Percentiles rank a stretch among this genome's conserved stretches.
phyloP scores from a whole-genome alignment of 2,113 vertebrate species.

The Callaeas wilsoni region DNA sequence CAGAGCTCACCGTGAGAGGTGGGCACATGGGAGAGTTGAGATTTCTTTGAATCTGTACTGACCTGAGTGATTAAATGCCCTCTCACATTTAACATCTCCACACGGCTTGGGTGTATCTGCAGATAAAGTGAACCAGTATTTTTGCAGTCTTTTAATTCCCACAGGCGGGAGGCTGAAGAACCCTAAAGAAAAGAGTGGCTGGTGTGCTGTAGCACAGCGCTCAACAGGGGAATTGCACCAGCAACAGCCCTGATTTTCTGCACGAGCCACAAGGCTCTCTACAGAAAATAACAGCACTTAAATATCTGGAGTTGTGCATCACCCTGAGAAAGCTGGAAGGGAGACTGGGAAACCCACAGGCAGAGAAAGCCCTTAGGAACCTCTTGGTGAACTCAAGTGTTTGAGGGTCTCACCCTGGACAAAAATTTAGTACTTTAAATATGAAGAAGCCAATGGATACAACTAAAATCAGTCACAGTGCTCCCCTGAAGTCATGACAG shows the following conservation, averaged over 20 bases:
- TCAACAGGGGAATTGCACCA: background rate
- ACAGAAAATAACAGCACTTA: background rate
- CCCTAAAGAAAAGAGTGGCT: background rate
- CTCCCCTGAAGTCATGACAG: background rate
- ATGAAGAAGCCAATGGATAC: background rate
- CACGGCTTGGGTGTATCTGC: accelerated
- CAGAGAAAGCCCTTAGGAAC: background rate
- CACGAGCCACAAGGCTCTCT: background rate
- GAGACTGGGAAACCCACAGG: background rate
- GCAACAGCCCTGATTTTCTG: background rate
- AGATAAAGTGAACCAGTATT: background rate
- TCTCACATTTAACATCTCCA: background rate
- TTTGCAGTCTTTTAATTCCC: background rate
- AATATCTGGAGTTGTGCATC: background rate
- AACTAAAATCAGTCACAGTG: background rate
- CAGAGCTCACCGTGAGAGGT: background rate
- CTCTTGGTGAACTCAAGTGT: background rate
- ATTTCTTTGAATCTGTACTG: background rate
- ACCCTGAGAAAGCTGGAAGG: background rate
- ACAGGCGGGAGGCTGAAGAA: background rate
- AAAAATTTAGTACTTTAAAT: background rate
- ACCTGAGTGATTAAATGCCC: background rate
- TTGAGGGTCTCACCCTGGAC: background rate
- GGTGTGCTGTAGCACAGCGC: background rate
- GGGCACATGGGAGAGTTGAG: background rate